phyloP scores from a whole-genome alignment of 2,797 vertebrate genomes.

The Tiaroga cobitis region DNA sequence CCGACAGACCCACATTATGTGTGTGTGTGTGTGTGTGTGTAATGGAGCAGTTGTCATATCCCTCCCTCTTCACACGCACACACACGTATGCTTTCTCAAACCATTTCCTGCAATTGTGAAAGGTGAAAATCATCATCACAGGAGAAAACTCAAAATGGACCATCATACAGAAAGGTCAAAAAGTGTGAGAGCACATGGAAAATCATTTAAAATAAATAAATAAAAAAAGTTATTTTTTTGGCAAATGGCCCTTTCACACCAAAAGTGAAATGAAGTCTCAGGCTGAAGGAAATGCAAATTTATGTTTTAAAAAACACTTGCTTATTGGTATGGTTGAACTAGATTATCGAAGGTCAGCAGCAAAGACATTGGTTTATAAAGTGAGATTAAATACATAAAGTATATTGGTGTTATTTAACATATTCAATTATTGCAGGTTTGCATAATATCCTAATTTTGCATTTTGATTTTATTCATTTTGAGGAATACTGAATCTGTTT shows the following conservation, averaged over 20 bases:
- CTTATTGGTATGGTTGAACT: background rate
- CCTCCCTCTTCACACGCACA: slow-evolving; percentile 5
- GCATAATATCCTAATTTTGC: background rate
- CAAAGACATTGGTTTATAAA: background rate
- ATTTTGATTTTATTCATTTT: background rate
- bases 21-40: background rate
- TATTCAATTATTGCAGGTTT: no score
- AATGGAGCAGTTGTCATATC: slow-evolving; percentile 27
- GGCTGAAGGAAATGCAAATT: no score
- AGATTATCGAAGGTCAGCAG: background rate
- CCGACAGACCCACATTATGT: slow-evolving; percentile 39
- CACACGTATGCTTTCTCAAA: background rate
- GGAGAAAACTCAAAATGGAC: background rate
- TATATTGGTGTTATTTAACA: background rate
- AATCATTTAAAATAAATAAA: background rate
- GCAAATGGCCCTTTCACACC: no score
- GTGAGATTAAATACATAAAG: background rate
- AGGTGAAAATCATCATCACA: slow-evolving; percentile 1
- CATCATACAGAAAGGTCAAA: background rate
- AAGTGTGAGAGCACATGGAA: background rate
- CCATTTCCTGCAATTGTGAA: slow-evolving; percentile 4
- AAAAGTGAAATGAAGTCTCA: no score
- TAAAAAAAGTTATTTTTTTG: no score
- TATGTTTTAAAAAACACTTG: no score
- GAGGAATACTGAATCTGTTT: background rate